Percentiles rank a stretch among this genome's conserved stretches.
phyloP scores from a whole-genome alignment of 2,113 vertebrate genomes.

The Oreochromis aureus region DNA sequence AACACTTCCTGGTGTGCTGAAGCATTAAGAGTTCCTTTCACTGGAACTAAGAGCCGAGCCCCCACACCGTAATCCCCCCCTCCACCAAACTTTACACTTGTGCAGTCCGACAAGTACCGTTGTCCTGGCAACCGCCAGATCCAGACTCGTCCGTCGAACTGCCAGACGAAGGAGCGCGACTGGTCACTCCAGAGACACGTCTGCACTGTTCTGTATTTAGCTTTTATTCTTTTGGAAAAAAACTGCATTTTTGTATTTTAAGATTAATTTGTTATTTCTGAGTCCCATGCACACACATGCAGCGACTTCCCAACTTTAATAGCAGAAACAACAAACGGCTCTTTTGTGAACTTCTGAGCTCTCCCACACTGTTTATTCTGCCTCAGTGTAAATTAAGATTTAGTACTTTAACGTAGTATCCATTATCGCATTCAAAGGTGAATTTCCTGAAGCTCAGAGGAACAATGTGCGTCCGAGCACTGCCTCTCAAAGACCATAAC shows the following conservation, averaged over 20 bases:
- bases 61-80: background rate
- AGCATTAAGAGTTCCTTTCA: background rate
- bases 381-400: background rate
- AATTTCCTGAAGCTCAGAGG: background rate
- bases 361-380: background rate
- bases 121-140: background rate
- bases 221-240: background rate
- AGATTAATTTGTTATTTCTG: background rate
- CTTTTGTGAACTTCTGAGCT: background rate
- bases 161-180: background rate
- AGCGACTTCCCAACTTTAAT: background rate
- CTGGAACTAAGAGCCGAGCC: background rate
- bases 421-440: background rate
- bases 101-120: background rate
- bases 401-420: background rate
- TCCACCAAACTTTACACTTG: background rate
- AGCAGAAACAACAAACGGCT: background rate
- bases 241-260: background rate
- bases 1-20: background rate
- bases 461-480: background rate
- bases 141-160: background rate
- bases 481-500: background rate
- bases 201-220: background rate
- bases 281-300: accelerated
- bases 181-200: background rate